Conservation (phyloP, 1,140 invertebrate genomes). For the Drosophila lowei region DNA sequence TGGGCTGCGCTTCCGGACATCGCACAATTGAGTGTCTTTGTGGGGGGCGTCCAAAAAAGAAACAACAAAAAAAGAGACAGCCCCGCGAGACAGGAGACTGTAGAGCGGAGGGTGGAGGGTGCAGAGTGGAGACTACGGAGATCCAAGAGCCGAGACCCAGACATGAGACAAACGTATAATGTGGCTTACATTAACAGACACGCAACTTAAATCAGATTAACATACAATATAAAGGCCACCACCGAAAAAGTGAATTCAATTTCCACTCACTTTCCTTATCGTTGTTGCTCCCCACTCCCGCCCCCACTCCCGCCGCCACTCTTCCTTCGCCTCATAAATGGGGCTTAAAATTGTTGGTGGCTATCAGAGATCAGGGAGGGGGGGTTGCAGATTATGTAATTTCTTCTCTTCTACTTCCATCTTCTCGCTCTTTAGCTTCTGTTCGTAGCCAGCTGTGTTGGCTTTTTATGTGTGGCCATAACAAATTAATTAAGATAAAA, state of each 20-base stretch:
- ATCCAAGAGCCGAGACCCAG: not conserved
- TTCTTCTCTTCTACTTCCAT: too few species aligned
- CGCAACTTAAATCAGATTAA: slow-evolving; percentile 61
- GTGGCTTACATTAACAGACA: slow-evolving; percentile 54
- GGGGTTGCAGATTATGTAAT: slow-evolving; percentile 12
- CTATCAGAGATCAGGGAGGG: slow-evolving; percentile 20
- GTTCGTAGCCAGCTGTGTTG: slow-evolving; percentile 6
- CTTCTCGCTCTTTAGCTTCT: too few species aligned
- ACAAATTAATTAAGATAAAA: slow-evolving; percentile 52
- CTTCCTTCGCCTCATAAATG: slow-evolving; percentile 38
- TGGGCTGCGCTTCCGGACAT: slow-evolving; percentile 27
- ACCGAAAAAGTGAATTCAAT: slow-evolving; percentile 42
- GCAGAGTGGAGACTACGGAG: slow-evolving; percentile 8
- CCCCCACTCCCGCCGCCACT: slow-evolving; percentile 20
- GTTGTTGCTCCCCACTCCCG: slow-evolving; percentile 7
- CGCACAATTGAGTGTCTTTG: slow-evolving; percentile 45
- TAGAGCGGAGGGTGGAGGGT: too few species aligned
- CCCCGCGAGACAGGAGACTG: too few species aligned
- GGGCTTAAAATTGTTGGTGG: slow-evolving; percentile 28
- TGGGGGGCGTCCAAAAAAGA: slow-evolving; percentile 3
- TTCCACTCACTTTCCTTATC: slow-evolving; percentile 16
- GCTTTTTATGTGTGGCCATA: slow-evolving; percentile 33
- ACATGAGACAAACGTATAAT: slow-evolving; percentile 18
- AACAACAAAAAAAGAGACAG: too few species aligned
- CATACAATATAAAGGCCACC: slow-evolving; percentile 52